These are phyloP conservation scores for Trichechus manatus DNA, from an alignment of 2,113 vertebrate species.

Conservation along the genomic window DNA sequence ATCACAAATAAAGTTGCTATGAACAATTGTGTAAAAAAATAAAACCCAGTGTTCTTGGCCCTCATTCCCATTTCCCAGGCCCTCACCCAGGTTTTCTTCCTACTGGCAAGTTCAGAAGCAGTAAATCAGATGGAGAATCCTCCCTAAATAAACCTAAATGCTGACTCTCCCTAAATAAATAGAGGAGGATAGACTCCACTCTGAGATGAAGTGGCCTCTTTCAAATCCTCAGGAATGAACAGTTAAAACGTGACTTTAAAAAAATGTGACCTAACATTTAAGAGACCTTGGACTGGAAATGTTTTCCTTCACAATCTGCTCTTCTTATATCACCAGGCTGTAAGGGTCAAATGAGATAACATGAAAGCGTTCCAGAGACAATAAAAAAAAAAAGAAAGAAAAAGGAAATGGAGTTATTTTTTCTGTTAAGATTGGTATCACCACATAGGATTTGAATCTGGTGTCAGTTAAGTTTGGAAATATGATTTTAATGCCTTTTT, in stretches of 20 bases:
- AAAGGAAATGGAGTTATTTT: neutral
- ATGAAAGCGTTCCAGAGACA: neutral
- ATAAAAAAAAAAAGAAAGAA: neutral
- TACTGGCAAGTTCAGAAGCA: neutral
- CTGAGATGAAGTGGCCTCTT: neutral
- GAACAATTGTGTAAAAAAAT: neutral
- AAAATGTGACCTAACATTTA: neutral
- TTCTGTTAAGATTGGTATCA: neutral
- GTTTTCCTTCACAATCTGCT: conserved; percentile 41
- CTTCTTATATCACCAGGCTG: neutral
- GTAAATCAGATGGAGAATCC: neutral
- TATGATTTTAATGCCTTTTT: neutral
- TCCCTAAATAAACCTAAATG: neutral
- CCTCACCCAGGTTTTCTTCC: neutral
- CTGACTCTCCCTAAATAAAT: conserved; percentile 66
- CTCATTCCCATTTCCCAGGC: neutral
- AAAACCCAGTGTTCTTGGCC: neutral
- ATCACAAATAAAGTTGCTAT: neutral
- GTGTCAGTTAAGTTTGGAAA: neutral
- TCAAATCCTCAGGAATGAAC: neutral
- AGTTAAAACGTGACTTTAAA: conserved; percentile 74
- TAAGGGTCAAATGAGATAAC: neutral
- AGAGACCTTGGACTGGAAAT: conserved; percentile 64
- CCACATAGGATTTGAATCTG: neutral
- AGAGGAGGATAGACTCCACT: conserved; percentile 53